These are phyloP conservation scores for Drosophila ochracea DNA, from an alignment of 2,888 invertebrate genomes.

Conservation along the genomic window DNA sequence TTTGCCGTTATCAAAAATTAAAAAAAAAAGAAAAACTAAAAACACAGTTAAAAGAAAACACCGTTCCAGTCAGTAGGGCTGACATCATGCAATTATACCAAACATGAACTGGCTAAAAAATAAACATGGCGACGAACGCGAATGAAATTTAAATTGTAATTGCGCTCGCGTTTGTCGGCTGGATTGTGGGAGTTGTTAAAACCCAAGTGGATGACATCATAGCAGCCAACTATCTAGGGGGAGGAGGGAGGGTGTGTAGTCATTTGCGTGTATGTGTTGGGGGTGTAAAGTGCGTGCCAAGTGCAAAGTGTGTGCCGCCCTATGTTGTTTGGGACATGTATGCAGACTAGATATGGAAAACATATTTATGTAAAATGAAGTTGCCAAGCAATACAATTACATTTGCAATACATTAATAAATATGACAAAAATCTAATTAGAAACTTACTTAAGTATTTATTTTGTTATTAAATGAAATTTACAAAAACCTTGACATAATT, in stretches of 20 bases:
- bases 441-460: background rate
- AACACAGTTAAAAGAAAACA: background rate
- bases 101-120: conserved; percentile 20
- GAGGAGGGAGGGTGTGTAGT: background rate
- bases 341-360: background rate
- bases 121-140: conserved; percentile 28
- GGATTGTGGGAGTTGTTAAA: conserved; percentile 17
- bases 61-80: conserved; percentile 25
- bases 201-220: conserved; percentile 49
- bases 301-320: conserved; percentile 40
- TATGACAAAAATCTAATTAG: background rate
- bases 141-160: conserved; percentile 64
- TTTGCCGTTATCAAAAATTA: conserved; percentile 30
- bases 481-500: background rate
- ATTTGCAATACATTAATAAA: background rate
- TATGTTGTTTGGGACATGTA: conserved; percentile 4
- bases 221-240: background rate
- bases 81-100: conserved; percentile 45
- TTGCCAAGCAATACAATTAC: background rate
- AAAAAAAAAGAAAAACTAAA: background rate
- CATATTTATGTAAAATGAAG: background rate
- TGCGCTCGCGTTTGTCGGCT: conserved; percentile 29
- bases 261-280: conserved; percentile 7
- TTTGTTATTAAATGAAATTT: conserved; percentile 21
- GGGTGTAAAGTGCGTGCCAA: conserved; percentile 55